These are phyloP conservation scores for Coendou prehensilis DNA, from an alignment of 2,797 vertebrate genomes.

Conservation along the genomic window DNA sequence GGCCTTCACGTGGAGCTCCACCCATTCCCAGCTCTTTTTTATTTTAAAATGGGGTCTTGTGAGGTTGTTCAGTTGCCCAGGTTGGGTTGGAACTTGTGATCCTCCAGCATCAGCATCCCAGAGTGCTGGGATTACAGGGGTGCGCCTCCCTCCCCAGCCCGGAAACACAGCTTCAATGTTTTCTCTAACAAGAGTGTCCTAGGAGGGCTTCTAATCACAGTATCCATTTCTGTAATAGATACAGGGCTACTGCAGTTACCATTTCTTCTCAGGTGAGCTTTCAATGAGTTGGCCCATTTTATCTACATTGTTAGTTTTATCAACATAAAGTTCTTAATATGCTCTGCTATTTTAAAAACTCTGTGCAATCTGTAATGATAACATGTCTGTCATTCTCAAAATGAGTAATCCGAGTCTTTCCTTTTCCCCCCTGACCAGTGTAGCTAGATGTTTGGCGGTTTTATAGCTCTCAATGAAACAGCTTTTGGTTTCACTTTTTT, in stretches of 20 bases:
- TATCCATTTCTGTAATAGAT: not conserved
- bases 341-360: no score
- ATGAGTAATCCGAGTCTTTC: not conserved
- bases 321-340: no score
- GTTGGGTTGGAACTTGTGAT: no score
- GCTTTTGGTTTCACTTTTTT: not conserved
- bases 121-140: no score
- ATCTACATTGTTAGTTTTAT: not conserved
- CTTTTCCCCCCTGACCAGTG: not conserved
- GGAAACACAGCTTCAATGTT: no score
- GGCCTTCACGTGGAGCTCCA: not conserved
- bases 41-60: not conserved
- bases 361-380: not conserved
- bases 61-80: not conserved
- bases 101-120: no score
- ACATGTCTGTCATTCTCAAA: not conserved
- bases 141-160: no score
- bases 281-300: not conserved
- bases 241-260: not conserved
- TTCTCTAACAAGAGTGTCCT: not conserved
- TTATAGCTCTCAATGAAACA: not conserved
- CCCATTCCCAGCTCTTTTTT: not conserved
- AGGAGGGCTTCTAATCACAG: not conserved
- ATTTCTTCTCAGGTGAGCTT: not conserved
- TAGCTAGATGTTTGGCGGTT: not conserved